Base-by-base conservation (phyloP, 1,140 invertebrate genomes). In the Harlomillsia oculata region DNA sequence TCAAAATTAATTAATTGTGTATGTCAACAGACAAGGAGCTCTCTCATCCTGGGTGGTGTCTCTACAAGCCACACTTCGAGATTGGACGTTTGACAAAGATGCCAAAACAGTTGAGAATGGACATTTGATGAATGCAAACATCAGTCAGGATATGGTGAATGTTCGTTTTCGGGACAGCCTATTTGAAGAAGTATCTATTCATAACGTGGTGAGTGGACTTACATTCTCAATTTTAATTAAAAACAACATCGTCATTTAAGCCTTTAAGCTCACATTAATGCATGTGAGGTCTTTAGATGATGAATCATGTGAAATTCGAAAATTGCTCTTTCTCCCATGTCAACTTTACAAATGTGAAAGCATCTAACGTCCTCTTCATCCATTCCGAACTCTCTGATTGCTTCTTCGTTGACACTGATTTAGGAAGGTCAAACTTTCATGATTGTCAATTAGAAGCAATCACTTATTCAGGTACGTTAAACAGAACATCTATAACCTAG, bases 271-370 rank as follows among this genome's bases (percentile, higher is more conserved):
- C n/a, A n/a, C n/a, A n/a, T n/a, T n/a, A n/a, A n/a, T n/a, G n/a
- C n/a, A n/a, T n/a, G n/a, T n/a, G n/a, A n/a, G n/a, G n/a, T n/a
- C n/a, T 53, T 18, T 44, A 65, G 63, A 62, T 62, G 50, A 62
- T 65, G 64, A 65, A 65, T 30, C 64, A 65, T 36, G 60, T 65
- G n/a, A 62, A 61, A 41, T 65, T 65, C 50, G 55, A 65, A 59
- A 62, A 62, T 20, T 65, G 64, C 39, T 55, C 64, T 40, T 65
- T 65, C 46, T 50, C 57, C 39, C 53, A 51, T 30, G 64, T 65
- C n/a, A 65, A 65, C 44, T 65, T 65, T 25, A 65, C 64, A 36
- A 62, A 65, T 40, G 58, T 65, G 0, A 59, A 54, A 30, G 54
- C 64, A 25, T 65, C 64, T 4, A 55, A 65, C 25, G 64, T 65